phyloP scores from a whole-genome alignment of 1,140 invertebrate genomes.

The Nebria ingens region DNA sequence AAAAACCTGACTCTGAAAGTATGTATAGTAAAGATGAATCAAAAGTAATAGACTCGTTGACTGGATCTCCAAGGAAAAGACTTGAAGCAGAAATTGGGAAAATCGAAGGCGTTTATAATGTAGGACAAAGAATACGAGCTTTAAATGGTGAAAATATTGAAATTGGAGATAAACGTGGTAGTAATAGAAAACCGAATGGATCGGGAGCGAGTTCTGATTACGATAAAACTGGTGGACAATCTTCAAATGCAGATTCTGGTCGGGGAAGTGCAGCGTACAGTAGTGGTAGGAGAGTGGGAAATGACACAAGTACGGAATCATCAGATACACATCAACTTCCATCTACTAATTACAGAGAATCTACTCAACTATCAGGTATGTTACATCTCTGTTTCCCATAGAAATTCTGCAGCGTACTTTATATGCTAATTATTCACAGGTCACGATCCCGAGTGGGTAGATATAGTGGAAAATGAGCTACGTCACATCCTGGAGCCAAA shows the following conservation, averaged over 20 bases:
- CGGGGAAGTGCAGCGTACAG: slow-evolving; percentile 65
- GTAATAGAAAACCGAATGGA: slow-evolving; percentile 37
- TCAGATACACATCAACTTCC: slow-evolving; percentile 29
- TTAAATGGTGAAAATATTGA: slow-evolving; percentile 18
- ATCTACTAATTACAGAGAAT: slow-evolving; percentile 14
- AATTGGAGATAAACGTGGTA: slow-evolving; percentile 30
- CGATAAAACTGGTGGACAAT: slow-evolving; percentile 55
- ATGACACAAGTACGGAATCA: slow-evolving; percentile 41
- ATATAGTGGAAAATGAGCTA: slow-evolving; percentile 69
- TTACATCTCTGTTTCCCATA: not conserved
- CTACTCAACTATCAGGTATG: slow-evolving; percentile 2
- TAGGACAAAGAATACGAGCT: slow-evolving; percentile 20
- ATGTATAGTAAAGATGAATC: slow-evolving; percentile 18
- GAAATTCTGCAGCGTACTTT: not conserved
- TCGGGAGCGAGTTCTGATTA: slow-evolving; percentile 52
- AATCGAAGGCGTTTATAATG: slow-evolving; percentile 32
- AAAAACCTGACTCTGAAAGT: slow-evolving; percentile 13
- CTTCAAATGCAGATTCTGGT: slow-evolving; percentile 62
- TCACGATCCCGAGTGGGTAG: slow-evolving; percentile 72
- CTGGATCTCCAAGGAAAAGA: slow-evolving; percentile 25
- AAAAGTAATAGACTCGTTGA: slow-evolving; percentile 22
- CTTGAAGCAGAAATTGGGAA: slow-evolving; percentile 31
- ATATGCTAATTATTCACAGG: slow-evolving; percentile 28
- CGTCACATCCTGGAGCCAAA: slow-evolving; percentile 65
- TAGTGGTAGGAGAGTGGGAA: slow-evolving; percentile 46